phyloP scores from a whole-genome alignment of 2,797 vertebrate genomes.

The Pipistrellus pygmaeus region DNA sequence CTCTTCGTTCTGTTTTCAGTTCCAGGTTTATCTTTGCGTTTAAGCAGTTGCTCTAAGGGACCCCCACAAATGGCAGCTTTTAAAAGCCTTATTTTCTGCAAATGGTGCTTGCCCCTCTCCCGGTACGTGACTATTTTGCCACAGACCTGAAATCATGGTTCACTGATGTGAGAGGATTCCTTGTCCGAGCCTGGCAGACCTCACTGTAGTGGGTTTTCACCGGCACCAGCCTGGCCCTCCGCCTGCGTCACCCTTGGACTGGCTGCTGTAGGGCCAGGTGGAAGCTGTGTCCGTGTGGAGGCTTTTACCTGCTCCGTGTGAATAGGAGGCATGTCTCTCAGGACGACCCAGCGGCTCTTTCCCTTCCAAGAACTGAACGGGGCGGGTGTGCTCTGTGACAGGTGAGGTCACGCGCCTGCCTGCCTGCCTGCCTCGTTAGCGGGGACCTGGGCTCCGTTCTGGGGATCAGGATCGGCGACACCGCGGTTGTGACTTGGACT shows the following conservation, averaged over 20 bases:
- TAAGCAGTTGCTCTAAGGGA: conserved; percentile 25
- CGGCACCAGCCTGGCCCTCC: not conserved
- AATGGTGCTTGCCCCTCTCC: not conserved
- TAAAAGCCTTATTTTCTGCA: not conserved
- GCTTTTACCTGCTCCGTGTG: not conserved
- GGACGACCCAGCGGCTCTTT: not conserved
- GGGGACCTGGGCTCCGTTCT: not conserved
- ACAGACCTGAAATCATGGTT: conserved; percentile 42
- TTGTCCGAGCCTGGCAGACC: not conserved
- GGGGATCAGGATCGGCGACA: no score
- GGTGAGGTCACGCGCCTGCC: conserved; percentile 21
- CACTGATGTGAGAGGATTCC: conserved; percentile 17
- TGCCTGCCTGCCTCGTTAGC: not conserved
- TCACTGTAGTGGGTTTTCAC: not conserved
- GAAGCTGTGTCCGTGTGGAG: not conserved
- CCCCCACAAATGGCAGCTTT: not conserved
- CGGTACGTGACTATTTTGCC: conserved; percentile 45
- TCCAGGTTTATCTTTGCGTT: conserved; percentile 54
- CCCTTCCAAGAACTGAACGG: conserved; percentile 45
- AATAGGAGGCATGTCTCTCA: not conserved
- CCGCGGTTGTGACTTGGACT: no score
- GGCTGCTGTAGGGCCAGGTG: not conserved
- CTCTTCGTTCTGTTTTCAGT: conserved; percentile 44
- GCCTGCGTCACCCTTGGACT: not conserved
- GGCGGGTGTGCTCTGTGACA: conserved; percentile 73